These are phyloP conservation scores for Huso huso DNA, from an alignment of 2,797 vertebrate species.

Conservation along the genomic window DNA sequence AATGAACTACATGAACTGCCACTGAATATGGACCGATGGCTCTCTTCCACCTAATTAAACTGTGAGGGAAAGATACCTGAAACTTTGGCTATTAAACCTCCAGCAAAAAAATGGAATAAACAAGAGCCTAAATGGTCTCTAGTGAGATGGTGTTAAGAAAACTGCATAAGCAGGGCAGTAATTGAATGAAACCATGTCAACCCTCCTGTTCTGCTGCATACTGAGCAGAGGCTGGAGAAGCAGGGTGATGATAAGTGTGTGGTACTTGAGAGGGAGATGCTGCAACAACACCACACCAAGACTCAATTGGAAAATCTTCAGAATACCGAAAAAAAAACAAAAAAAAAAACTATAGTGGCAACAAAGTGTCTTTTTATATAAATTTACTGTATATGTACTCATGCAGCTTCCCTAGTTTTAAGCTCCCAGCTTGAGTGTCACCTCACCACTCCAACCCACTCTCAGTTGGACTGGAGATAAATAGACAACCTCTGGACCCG, in stretches of 20 bases:
- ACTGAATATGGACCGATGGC: background rate
- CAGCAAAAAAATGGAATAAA: background rate
- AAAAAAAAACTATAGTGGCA: no score
- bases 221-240: background rate
- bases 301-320: no score
- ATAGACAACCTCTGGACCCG: no score
- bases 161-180: background rate
- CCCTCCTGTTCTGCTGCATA: background rate
- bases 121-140: background rate
- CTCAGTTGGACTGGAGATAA: no score
- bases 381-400: no score
- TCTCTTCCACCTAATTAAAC: background rate
- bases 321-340: no score
- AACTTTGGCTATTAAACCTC: background rate
- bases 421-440: no score
- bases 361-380: no score
- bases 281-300: no score
- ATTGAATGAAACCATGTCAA: constrained; percentile 1
- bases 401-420: no score
- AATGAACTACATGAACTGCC: background rate
- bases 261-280: no score
- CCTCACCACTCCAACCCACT: no score
- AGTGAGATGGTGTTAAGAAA: background rate
- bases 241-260: background rate
- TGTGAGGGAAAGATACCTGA: background rate